Evolutionary conservation across 2,888 invertebrate species (phyloP), one percentile per base, ranked within the genome.

Genomic region (Embidobia sp.): DNA sequence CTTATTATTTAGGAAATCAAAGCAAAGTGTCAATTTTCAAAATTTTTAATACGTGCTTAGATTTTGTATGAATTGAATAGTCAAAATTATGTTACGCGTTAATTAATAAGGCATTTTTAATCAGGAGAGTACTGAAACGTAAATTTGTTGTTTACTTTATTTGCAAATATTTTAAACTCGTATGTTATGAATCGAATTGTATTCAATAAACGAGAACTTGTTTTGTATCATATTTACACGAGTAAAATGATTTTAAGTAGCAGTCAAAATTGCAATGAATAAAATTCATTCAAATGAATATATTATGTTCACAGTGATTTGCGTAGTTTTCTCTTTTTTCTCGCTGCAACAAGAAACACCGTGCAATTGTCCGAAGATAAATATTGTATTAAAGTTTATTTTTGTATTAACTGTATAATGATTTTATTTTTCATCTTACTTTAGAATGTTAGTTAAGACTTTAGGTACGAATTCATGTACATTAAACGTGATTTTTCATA

Each of bases 341-440:
- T 35, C 26, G 19, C n/a, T 51, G 11, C 19, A n/a, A 15, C 7
- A 51, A 48, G 18, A 33, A 22, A 51, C 15, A 13, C 3, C 15
- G 59, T 70, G 61, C 70, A 70, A 61, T 70, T 44, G 22, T 51
- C 10, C 18, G 49, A 59, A 35, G 48, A 63, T 53, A 57, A 53
- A 51, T 40, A 63, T 22, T 55, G 22, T 63, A 61, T 70, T 69
- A 51, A 26, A 44, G 29, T 61, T 61, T 72, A 72, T 72, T 72
- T 61, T 72, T 73, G 19, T 73, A 64, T 57, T 64, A 37, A 48
- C n/a, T n/a, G 48, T 40, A 4, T 31, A 49, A 49, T 55, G 11
- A 46, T 18, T 35, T 64, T 31, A 35, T 27, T 7, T 53, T 22
- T 42, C 29, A 26, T 27, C 59, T 59, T 26, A 15, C 4, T 53